Conservation (phyloP, 2,797 vertebrate species). For the Lagocephalus sceleratus region DNA sequence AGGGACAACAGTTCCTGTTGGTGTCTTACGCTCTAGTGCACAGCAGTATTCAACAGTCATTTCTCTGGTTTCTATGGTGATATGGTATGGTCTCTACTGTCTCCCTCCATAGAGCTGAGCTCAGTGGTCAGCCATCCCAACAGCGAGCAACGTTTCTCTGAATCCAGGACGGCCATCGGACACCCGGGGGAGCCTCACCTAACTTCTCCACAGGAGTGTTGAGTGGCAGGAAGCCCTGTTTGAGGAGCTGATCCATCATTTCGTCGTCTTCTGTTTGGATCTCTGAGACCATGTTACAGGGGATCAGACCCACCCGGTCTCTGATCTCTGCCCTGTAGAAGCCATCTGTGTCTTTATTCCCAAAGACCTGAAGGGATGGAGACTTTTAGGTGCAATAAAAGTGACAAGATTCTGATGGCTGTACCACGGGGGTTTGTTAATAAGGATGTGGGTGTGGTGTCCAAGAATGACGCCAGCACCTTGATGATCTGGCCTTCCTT, state of each 20-base stretch:
- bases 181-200: conserved; percentile 70
- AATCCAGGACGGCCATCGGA: background rate
- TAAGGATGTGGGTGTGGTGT: too few relatives aligned
- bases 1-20: background rate
- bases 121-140: background rate
- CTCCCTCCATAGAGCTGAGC: too few relatives aligned
- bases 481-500: conserved; percentile 98
- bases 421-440: too few relatives aligned
- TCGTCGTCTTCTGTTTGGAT: conserved; percentile 95
- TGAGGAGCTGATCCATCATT: conserved; percentile 93
- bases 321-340: conserved; percentile 94
- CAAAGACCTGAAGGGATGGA: conserved; percentile 81
- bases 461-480: conserved; percentile 52
- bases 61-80: background rate
- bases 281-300: conserved; percentile 98
- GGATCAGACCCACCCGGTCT: conserved; percentile 87
- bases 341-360: conserved; percentile 93
- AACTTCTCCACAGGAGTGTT: conserved; percentile 94
- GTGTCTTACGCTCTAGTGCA: background rate
- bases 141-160: background rate
- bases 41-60: background rate
- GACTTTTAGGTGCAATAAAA: too few relatives aligned
- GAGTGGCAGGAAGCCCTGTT: conserved; percentile 94
- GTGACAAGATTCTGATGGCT: too few relatives aligned
- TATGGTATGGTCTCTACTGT: background rate